Percentiles rank a stretch among this genome's conserved stretches.
Evolutionary conservation across 2,113 vertebrate species (phyloP).

Genomic region (Cygnus atratus): DNA sequence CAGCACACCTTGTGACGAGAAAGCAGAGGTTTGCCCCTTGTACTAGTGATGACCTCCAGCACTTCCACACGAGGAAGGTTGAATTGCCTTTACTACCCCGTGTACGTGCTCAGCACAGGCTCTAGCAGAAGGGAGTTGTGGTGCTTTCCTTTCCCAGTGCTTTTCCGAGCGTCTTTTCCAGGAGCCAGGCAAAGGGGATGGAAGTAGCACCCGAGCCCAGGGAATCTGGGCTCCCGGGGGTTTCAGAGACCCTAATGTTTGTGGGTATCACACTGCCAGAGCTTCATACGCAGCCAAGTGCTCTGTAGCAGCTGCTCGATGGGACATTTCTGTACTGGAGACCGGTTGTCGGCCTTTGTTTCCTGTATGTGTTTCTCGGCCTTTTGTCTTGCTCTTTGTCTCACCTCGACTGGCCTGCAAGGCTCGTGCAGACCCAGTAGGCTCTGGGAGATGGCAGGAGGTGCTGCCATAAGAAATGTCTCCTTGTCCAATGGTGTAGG

Average conservation of each 20-base stretch:
- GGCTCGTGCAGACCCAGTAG: neutral
- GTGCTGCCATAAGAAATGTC: neutral
- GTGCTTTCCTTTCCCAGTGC: neutral
- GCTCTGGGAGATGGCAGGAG: neutral
- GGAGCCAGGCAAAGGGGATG: neutral
- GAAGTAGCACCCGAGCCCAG: accelerated
- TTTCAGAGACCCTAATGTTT: accelerated
- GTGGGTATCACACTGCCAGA: neutral
- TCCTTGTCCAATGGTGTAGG: neutral
- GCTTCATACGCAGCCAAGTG: accelerated
- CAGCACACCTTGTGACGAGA: neutral
- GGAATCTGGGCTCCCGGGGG: accelerated
- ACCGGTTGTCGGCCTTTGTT: neutral
- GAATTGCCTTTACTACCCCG: neutral
- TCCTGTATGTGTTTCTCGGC: accelerated
- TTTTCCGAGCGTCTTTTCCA: neutral
- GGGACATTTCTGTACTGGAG: neutral
- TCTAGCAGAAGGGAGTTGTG: neutral
- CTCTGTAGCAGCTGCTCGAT: neutral
- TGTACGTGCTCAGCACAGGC: neutral
- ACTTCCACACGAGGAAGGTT: neutral
- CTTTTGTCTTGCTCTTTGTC: neutral
- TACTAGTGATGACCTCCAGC: neutral
- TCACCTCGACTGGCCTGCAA: neutral
- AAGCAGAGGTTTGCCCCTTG: neutral